phyloP scores from a whole-genome alignment of 2,888 invertebrate species.

The Calameuta filiformis region DNA sequence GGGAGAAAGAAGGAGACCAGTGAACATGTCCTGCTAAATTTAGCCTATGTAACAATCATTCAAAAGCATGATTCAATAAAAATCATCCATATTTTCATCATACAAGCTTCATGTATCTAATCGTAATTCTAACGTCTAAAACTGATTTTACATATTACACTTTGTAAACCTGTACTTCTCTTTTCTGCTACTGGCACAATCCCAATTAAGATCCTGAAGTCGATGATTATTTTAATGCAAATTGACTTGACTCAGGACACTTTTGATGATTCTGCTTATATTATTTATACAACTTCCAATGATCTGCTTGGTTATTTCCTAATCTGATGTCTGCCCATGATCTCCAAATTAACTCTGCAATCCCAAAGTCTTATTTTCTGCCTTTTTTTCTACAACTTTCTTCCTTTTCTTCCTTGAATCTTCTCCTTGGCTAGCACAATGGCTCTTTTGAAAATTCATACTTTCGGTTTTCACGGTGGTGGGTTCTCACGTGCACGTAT shows the following conservation, averaged over 20 bases:
- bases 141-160: background rate
- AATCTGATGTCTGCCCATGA: background rate
- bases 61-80: background rate
- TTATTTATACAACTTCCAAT: background rate
- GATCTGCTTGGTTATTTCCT: background rate
- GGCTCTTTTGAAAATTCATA: background rate
- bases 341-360: background rate
- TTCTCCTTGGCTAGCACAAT: background rate
- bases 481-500: conserved; percentile 22
- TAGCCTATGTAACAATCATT: background rate
- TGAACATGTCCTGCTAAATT: background rate
- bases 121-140: background rate
- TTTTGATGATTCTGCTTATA: background rate
- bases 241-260: background rate
- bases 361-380: background rate
- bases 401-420: background rate
- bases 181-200: background rate
- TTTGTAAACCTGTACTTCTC: background rate
- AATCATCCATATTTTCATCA: background rate
- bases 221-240: background rate
- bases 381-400: background rate
- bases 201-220: background rate
- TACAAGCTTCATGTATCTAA: background rate
- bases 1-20: background rate
- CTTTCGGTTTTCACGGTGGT: conserved; percentile 18